Evolutionary conservation across 2,113 vertebrate genomes (phyloP).

Genomic region (Ptilorrhoa leucosticta): DNA sequence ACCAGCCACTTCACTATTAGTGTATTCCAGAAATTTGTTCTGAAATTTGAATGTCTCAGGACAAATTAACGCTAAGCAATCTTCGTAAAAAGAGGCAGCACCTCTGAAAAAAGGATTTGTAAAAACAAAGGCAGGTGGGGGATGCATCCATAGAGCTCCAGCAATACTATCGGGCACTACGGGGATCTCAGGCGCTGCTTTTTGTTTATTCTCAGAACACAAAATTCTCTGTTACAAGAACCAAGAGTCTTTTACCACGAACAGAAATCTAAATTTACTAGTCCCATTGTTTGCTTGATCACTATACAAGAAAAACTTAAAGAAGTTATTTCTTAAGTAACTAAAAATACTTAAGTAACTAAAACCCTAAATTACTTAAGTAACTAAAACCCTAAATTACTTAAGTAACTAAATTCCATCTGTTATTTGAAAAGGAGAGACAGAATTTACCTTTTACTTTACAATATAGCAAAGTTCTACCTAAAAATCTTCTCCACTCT

Average conservation of each 20-base stretch:
- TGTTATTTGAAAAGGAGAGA: constrained; percentile 1
- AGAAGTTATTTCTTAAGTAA: not conserved
- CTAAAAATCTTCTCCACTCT: not conserved
- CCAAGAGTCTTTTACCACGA: not conserved
- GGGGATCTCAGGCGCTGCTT: not conserved
- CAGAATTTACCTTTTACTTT: not conserved
- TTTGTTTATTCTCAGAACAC: not conserved
- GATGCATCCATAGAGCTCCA: not conserved
- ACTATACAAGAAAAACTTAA: not conserved
- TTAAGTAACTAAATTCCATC: not conserved
- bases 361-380: not conserved
- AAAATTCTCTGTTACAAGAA: not conserved
- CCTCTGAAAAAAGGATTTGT: not conserved
- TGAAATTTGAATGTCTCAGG: not conserved
- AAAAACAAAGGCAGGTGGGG: not conserved
- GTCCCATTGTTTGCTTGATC: not conserved
- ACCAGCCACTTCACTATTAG: not conserved
- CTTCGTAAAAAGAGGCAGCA: not conserved
- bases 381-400: not conserved
- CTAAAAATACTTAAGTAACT: not conserved
- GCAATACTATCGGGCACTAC: not conserved
- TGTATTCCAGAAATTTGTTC: not conserved
- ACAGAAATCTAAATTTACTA: not conserved
- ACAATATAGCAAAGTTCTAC: not conserved
- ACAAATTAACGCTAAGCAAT: not conserved